phyloP scores from a whole-genome alignment of 2,888 invertebrate genomes.

The Heliconius erato region DNA sequence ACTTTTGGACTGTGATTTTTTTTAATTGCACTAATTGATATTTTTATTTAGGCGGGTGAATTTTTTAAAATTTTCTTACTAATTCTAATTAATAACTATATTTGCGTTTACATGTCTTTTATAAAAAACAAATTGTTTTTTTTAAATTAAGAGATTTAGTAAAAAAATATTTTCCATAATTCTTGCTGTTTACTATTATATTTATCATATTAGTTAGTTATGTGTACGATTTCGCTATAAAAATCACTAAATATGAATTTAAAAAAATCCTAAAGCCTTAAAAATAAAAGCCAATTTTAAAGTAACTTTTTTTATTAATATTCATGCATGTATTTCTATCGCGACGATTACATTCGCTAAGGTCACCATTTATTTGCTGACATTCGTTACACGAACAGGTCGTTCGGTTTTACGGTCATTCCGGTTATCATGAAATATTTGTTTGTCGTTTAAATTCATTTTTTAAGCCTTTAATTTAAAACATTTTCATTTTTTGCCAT shows the following conservation, averaged over 20 bases:
- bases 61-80: neutral
- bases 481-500: neutral
- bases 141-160: neutral
- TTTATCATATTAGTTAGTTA: too few relatives aligned
- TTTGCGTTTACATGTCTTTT: neutral
- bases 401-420: constrained; percentile 40
- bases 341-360: constrained; percentile 18
- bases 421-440: constrained; percentile 24
- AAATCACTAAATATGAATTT: too few relatives aligned
- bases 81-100: neutral
- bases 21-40: neutral
- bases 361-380: constrained; percentile 33
- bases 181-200: too few relatives aligned
- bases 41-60: neutral
- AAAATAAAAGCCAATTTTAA: neutral
- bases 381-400: constrained; percentile 35
- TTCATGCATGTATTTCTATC: neutral
- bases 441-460: constrained; percentile 9
- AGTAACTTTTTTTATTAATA: neutral
- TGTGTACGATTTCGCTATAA: too few relatives aligned
- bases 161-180: neutral
- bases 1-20: constrained; percentile 24
- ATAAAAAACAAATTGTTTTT: neutral
- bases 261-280: too few relatives aligned
- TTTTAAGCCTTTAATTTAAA: constrained; percentile 11